A percentile compares a stretch with the other conserved stretches of the same genome.
phyloP scores from a whole-genome alignment of 1,140 invertebrate genomes.

The Penaeus japonicus region DNA sequence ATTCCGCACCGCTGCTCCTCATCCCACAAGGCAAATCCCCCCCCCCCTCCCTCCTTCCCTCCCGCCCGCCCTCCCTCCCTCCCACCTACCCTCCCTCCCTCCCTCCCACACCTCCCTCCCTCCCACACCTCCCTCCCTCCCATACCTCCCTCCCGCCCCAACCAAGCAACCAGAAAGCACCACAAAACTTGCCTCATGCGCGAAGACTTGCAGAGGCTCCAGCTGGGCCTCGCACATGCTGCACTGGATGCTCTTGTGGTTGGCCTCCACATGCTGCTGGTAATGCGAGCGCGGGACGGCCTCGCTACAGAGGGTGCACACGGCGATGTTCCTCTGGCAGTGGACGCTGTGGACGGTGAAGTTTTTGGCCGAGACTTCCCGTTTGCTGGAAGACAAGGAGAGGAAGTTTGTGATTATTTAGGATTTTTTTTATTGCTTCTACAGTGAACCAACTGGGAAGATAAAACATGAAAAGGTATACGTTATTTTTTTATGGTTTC shows the following conservation, averaged over 20 bases:
- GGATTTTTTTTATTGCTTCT: too few species aligned
- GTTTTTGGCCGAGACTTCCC: conserved; percentile 64
- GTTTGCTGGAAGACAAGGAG: conserved; percentile 62
- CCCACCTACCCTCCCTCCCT: neutral
- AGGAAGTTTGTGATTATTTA: neutral
- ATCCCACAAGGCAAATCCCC: too few species aligned
- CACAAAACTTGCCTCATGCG: conserved; percentile 64
- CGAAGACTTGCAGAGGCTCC: conserved; percentile 63
- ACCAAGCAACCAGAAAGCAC: neutral
- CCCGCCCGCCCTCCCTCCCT: neutral
- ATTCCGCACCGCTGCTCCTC: too few species aligned
- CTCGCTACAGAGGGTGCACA: conserved; percentile 66
- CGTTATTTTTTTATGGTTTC: too few species aligned
- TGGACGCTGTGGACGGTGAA: conserved; percentile 67
- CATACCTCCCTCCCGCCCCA: too few species aligned
- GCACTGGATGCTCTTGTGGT: conserved; percentile 64
- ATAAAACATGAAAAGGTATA: too few species aligned
- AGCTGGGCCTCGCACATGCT: conserved; percentile 63
- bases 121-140: neutral
- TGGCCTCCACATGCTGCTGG: conserved; percentile 64
- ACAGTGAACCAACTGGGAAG: too few species aligned
- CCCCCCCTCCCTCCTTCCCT: neutral
- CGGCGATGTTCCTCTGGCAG: conserved; percentile 65
- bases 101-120: neutral
- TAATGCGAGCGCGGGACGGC: conserved; percentile 64